Evolutionary conservation across 2,113 vertebrate species (phyloP).

Genomic region (Ailuropoda melanoleuca): DNA sequence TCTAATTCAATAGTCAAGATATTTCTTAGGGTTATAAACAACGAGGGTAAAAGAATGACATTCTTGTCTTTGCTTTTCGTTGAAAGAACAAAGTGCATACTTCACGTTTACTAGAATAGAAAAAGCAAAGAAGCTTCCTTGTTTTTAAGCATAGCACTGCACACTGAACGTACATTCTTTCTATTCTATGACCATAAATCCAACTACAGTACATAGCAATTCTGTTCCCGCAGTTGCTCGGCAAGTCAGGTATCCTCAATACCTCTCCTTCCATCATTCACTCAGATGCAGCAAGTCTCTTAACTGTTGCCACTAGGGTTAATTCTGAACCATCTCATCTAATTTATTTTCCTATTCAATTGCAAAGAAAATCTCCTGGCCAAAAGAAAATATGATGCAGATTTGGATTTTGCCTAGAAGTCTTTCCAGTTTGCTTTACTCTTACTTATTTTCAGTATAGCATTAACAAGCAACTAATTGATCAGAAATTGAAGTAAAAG

Average conservation of each 20-base stretch:
- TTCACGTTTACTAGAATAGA: neutral
- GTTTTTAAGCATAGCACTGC: constrained; percentile 22
- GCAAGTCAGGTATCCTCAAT: neutral
- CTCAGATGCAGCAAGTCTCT: neutral
- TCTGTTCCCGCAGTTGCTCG: neutral
- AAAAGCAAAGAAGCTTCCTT: neutral
- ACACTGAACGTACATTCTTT: neutral
- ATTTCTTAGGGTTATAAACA: neutral
- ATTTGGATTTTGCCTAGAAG: neutral
- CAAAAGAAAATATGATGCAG: neutral
- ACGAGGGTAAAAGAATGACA: neutral
- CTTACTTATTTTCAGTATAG: neutral
- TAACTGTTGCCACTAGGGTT: neutral
- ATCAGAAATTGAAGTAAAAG: neutral
- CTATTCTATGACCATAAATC: neutral
- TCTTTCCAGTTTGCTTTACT: constrained; percentile 6
- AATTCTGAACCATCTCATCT: neutral
- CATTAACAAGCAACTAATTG: neutral
- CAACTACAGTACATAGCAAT: neutral
- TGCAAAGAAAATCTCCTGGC: constrained; percentile 2
- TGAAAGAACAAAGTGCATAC: neutral
- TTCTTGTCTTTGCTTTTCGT: constrained; percentile 16
- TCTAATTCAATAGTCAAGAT: neutral
- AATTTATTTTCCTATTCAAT: constrained; percentile 11
- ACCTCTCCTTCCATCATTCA: neutral